Evolutionary conservation across 2,797 vertebrate species (phyloP), one percentile per base, ranked within the genome.

Genomic region (Myotis pilosus): DNA sequence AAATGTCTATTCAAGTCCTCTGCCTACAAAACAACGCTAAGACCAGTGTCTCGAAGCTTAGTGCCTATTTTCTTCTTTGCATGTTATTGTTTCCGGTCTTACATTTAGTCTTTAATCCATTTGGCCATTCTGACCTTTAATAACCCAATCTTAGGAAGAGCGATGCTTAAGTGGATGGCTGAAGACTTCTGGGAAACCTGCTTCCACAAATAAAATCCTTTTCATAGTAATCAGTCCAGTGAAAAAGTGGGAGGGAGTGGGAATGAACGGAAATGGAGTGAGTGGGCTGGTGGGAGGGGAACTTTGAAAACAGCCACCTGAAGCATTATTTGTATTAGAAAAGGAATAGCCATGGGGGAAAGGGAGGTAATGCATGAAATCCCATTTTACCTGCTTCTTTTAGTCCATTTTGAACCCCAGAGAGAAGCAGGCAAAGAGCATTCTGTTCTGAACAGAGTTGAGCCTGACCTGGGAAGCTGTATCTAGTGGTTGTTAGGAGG

Each of bases 191-290:
- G 76, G 82, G 75, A 84, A 19, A 51, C 17, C 30, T 76, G 64
- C 22, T 94, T 57, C 76, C 94, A 51, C n/a, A 76, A 80, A 86
- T 79, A 84, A 95, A 94, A 68, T 25, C 17, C 62, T 94, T 66
- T 80, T 64, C 44, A 60, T 78, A 66, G 68, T 92, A 82, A 95
- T 95, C 3, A 91, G 55, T 51, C 51, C 87, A 92, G 94, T 89
- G 41, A 82, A 78, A 96, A 89, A 69, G 3, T 57, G 49, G 78
- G 30, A 80, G 15, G 25, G 49, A 2, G 3, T 66, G 78, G 69
- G 68, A 87, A 89, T 38, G 5, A 87, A 72, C 11, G 81, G 84
- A 75, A 89, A 47, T 41, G 47, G 69, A 75, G 20, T 33, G 66
- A 74, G 76, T 38, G 6, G 25, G 69, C 47, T 91, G 62, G 49